Evolutionary conservation across 2,113 vertebrate genomes (phyloP), one percentile per base, ranked within the genome.

Genomic region (Dolichallabes microphthalmus): DNA sequence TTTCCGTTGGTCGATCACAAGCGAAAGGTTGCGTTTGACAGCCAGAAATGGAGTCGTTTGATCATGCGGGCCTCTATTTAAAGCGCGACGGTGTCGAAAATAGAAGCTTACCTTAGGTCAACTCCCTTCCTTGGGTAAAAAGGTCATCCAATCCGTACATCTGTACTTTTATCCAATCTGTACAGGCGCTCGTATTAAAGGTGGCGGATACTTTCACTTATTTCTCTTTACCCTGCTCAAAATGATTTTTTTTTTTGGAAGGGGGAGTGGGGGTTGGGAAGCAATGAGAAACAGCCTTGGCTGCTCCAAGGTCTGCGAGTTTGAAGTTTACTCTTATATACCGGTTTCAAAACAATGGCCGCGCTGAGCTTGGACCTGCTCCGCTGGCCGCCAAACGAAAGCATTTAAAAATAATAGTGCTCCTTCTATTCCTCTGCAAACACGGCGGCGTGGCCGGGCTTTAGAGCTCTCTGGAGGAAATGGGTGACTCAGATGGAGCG

Each of bases 381-480:
- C 86, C 77, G 84, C 82, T 84, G 85, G 60, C 82, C 71, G 73
- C 57, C 45, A 84, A 79, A 84, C 57, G 50, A 83, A 83, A 17
- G 78, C 81, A 15, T 90, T 92, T 87, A 82, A 91, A 88, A 91
- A 89, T 88, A 90, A 93, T 90, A 90, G 92, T 85, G 90, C 69
- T 87, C 88, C 90, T 87, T 91, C 88, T 89, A 92, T 88, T 92
- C 90, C 92, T 89, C 86, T 87, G 88, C 88, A 92, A 93, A 91
- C 88, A 89, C 91, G 88, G 90, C 85, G 85, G 88, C 85, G 83
- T 84, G 60, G 88, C 90, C 86, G 83, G 87, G 89, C 58, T 90
- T 92, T 92, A 91, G 88, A 88, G 86, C 90, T 89, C 91, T 87
- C 90, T 68, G 73, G 88, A 89, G 90, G 87, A 82, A 82, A 80